Conservation (phyloP, 2,113 vertebrate genomes). For the Myotis yumanensis region DNA sequence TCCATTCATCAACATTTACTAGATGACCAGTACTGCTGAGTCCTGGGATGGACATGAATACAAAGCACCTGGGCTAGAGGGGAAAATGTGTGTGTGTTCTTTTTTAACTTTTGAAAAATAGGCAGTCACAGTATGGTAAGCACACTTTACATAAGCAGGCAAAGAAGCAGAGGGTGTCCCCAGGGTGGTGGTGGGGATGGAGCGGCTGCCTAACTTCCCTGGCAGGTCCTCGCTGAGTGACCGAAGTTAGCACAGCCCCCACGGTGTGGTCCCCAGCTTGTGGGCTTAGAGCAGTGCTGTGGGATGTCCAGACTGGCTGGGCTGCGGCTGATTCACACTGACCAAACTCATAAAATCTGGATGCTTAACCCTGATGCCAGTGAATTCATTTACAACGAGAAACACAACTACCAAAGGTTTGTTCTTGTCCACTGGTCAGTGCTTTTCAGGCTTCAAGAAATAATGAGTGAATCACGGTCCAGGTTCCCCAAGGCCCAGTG, state of each 20-base stretch:
- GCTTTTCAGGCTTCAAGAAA: not conserved
- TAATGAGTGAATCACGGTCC: not conserved
- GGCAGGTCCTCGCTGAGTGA: not conserved
- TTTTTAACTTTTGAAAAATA: not conserved
- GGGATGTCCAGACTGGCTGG: not conserved
- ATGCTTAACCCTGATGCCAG: not conserved
- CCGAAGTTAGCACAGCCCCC: accelerated
- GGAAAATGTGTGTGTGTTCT: not conserved
- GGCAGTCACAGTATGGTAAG: not conserved
- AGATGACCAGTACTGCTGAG: not conserved
- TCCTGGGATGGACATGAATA: not conserved
- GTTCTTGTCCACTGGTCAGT: not conserved
- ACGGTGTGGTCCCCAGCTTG: accelerated
- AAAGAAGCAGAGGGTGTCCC: not conserved
- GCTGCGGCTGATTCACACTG: not conserved
- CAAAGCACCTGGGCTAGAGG: not conserved
- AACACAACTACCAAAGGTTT: not conserved
- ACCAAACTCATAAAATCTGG: not conserved
- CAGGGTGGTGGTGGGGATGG: not conserved
- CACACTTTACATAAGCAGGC: not conserved
- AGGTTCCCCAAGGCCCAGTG: not conserved
- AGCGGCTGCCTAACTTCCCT: not conserved
- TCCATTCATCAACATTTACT: not conserved
- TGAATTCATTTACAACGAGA: not conserved
- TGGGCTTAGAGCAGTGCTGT: not conserved